phyloP scores from a whole-genome alignment of 2,797 vertebrate species.

The Scomberomorus guttatus region DNA sequence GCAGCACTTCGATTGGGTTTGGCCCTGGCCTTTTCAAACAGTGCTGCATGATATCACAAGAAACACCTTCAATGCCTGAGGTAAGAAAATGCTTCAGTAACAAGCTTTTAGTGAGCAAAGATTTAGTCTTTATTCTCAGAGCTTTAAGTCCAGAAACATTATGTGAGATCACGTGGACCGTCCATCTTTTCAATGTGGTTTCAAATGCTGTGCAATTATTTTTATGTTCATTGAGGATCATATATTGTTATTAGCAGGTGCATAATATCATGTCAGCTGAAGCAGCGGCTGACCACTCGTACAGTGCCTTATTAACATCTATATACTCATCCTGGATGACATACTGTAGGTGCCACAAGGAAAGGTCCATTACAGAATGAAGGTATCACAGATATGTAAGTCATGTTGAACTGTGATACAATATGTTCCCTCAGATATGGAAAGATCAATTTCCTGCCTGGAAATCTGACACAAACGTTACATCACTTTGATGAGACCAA shows the following conservation, averaged over 20 bases:
- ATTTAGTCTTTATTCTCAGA: constrained; percentile 5
- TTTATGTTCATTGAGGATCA: constrained; percentile 33
- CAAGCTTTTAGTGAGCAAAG: no score
- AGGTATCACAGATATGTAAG: constrained; percentile 14
- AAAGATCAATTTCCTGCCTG: constrained; percentile 6
- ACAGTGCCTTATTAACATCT: constrained; percentile 15
- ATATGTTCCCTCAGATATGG: neutral
- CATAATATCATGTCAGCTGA: constrained; percentile 1
- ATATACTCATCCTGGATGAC: constrained; percentile 21
- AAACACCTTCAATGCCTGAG: neutral
- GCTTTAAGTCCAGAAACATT: neutral
- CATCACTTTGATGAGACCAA: constrained; percentile 1
- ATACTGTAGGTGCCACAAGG: constrained; percentile 1
- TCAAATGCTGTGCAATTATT: constrained; percentile 36
- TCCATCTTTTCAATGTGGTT: constrained; percentile 9
- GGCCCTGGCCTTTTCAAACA: neutral
- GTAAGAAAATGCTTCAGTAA: no score
- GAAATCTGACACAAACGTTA: constrained; percentile 19
- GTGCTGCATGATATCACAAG: neutral
- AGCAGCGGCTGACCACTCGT: constrained; percentile 15
- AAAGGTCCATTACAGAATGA: constrained; percentile 32
- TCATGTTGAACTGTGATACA: neutral
- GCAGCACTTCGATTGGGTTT: neutral
- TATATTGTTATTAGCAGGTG: constrained; percentile 27
- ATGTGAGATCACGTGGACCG: constrained; percentile 23